Percentiles rank a stretch among this genome's conserved stretches.
These are phyloP conservation scores for Poeciliopsis paucimaculata DNA, from an alignment of 2,797 vertebrate genomes.

Conservation along the genomic window DNA sequence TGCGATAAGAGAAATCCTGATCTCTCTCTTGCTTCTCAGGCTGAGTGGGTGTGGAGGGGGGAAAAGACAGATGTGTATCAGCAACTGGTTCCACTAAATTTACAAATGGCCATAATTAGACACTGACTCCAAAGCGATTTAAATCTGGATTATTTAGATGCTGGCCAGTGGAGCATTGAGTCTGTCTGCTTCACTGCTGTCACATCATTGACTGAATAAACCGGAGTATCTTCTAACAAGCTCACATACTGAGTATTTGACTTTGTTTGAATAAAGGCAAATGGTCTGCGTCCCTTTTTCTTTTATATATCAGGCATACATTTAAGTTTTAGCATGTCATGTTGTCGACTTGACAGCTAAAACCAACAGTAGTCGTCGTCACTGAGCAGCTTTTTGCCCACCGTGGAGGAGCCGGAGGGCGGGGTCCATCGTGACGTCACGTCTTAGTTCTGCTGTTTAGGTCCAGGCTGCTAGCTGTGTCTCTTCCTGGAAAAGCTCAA, in stretches of 20 bases:
- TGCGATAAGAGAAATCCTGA: not conserved
- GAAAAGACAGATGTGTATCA: conserved; percentile 22
- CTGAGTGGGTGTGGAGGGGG: not conserved
- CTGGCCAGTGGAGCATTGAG: conserved; percentile 14
- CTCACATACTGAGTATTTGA: not conserved
- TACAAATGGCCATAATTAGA: conserved; percentile 29
- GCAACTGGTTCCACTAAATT: conserved; percentile 5
- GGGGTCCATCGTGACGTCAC: too few species aligned
- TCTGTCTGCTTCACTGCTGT: not conserved
- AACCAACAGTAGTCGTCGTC: too few species aligned
- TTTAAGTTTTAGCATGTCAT: too few species aligned
- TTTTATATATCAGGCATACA: too few species aligned
- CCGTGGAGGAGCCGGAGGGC: too few species aligned
- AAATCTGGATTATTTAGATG: conserved; percentile 1
- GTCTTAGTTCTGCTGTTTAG: not conserved
- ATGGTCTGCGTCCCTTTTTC: not conserved
- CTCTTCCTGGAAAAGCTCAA: not conserved
- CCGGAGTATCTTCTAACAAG: conserved; percentile 13
- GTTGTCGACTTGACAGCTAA: too few species aligned
- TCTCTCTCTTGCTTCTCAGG: not conserved
- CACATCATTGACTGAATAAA: conserved; percentile 28
- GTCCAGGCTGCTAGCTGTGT: not conserved
- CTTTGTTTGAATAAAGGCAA: not conserved
- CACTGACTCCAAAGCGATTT: conserved; percentile 16
- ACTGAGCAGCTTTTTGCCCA: too few species aligned